Percentiles rank a stretch among this genome's conserved stretches.
phyloP scores from a whole-genome alignment of 2,888 invertebrate genomes.

The Phengaris alcon region DNA sequence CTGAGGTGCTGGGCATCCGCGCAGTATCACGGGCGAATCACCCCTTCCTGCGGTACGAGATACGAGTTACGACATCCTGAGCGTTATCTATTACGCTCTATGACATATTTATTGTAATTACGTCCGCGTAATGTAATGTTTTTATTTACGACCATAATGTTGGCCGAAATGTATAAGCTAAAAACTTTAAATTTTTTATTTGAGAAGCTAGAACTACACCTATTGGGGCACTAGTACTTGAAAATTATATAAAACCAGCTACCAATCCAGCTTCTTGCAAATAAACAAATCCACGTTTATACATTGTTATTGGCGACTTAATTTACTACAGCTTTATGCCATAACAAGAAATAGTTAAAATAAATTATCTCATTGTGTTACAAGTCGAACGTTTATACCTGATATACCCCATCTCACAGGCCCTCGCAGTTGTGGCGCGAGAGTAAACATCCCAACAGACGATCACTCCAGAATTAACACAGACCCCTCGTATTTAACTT shows the following conservation, averaged over 20 bases:
- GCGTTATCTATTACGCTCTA: constrained; percentile 14
- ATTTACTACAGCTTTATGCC: neutral
- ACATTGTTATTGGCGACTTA: neutral
- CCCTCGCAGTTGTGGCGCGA: neutral
- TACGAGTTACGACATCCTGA: constrained; percentile 43
- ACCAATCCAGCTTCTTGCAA: neutral
- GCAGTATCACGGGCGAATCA: constrained; percentile 36
- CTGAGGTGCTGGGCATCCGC: constrained; percentile 42
- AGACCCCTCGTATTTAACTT: no score
- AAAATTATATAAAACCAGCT: neutral
- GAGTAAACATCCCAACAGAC: neutral
- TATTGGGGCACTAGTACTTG: neutral
- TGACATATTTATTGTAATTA: constrained; percentile 25
- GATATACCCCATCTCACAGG: neutral
- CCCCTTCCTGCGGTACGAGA: constrained; percentile 40
- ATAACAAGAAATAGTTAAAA: constrained; percentile 17
- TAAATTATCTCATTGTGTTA: constrained; percentile 7
- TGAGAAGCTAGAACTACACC: neutral
- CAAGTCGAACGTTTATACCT: constrained; percentile 12
- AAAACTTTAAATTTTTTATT: neutral
- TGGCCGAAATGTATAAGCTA: neutral
- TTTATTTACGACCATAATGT: neutral
- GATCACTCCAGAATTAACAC: neutral
- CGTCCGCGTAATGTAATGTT: constrained; percentile 12
- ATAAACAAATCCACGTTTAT: neutral